Conservation (phyloP, 2,888 invertebrate species). For the Acheta domesticus region DNA sequence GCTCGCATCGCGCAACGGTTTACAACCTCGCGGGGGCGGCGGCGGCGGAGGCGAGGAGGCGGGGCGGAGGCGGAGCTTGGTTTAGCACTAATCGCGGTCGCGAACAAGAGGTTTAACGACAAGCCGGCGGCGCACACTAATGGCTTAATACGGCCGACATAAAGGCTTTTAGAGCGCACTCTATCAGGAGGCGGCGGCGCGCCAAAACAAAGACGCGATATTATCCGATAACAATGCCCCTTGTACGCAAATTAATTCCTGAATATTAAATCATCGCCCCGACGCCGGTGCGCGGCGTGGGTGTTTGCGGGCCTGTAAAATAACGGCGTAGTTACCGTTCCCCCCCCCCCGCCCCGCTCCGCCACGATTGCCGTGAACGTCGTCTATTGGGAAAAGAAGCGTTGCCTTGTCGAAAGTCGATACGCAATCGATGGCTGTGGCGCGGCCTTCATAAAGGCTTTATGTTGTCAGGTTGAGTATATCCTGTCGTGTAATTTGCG, state of each 20-base stretch:
- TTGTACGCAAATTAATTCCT: constrained; percentile 9
- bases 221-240: constrained; percentile 12
- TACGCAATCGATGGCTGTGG: too few species aligned
- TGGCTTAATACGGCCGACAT: constrained; percentile 18
- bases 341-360: too few species aligned
- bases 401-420: too few species aligned
- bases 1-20: too few species aligned
- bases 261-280: constrained; percentile 7
- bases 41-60: neutral
- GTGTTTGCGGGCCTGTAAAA: too few species aligned
- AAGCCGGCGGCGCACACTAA: neutral
- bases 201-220: constrained; percentile 9
- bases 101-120: constrained; percentile 18
- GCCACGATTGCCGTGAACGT: too few species aligned
- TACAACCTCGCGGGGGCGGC: too few species aligned
- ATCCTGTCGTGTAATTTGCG: too few species aligned
- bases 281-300: neutral
- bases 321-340: too few species aligned
- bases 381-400: too few species aligned
- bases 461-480: too few species aligned
- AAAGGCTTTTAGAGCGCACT: constrained; percentile 18
- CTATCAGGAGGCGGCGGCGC: neutral
- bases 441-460: too few species aligned
- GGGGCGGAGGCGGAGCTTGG: neutral
- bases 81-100: constrained; percentile 18